Percentiles rank a stretch among this genome's conserved stretches.
Evolutionary conservation across 2,888 invertebrate species (phyloP).

Genomic region (Drosophila vallismaia): DNA sequence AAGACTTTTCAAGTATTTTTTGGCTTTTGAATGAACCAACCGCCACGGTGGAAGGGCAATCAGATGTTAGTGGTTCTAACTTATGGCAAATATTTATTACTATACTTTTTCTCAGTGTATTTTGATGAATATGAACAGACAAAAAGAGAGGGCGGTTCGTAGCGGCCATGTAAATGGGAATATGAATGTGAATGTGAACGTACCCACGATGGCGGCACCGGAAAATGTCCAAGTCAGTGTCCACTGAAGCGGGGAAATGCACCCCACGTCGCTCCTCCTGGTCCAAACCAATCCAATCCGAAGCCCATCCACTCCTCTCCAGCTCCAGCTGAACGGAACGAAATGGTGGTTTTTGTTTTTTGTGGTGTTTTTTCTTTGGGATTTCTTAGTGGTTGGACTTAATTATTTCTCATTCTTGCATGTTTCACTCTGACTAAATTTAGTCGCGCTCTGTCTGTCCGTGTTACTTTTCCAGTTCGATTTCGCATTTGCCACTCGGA

Average conservation of each 20-base stretch:
- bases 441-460: slow-evolving; percentile 24
- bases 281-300: background rate
- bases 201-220: slow-evolving; percentile 48
- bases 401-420: slow-evolving; percentile 39
- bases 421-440: slow-evolving; percentile 33
- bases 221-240: slow-evolving; percentile 64
- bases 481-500: slow-evolving; percentile 10
- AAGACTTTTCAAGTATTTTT: background rate
- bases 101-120: slow-evolving; percentile 11
- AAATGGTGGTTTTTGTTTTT: slow-evolving; percentile 9
- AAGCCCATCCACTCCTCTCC: slow-evolving; percentile 7
- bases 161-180: slow-evolving; percentile 36
- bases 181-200: slow-evolving; percentile 31
- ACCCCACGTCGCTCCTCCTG: slow-evolving; percentile 7
- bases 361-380: slow-evolving; percentile 19
- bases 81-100: too few species aligned
- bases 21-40: too few species aligned
- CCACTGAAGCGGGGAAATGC: slow-evolving; percentile 64
- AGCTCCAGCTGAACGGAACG: slow-evolving; percentile 33
- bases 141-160: slow-evolving; percentile 11
- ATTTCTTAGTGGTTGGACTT: slow-evolving; percentile 21
- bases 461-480: slow-evolving; percentile 9
- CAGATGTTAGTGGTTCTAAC: too few species aligned
- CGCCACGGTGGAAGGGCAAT: too few species aligned
- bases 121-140: slow-evolving; percentile 52